Evolutionary conservation across 2,888 invertebrate genomes (phyloP).

Genomic region (Zootermopsis nevadensis): DNA sequence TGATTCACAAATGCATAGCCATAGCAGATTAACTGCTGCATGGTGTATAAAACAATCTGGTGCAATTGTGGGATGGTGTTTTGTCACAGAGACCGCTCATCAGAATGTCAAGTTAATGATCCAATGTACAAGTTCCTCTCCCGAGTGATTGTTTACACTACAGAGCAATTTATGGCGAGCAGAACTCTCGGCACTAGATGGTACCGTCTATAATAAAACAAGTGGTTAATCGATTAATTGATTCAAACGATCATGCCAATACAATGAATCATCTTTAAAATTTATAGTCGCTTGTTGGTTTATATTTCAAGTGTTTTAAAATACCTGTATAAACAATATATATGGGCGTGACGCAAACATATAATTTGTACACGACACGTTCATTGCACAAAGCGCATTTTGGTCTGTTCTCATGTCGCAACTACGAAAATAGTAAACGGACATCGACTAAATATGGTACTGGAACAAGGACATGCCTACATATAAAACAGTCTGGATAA

Average conservation of each 20-base stretch:
- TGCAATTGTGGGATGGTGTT: constrained; percentile 24
- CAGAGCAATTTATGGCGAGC: constrained; percentile 35
- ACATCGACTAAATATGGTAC: no score
- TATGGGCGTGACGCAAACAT: no score
- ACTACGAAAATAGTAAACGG: no score
- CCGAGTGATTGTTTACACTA: constrained; percentile 37
- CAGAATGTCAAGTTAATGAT: constrained; percentile 36
- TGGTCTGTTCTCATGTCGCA: no score
- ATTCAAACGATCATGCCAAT: constrained; percentile 28
- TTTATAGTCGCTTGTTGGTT: constrained; percentile 37
- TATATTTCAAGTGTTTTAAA: neutral
- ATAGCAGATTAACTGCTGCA: constrained; percentile 19
- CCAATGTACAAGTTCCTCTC: constrained; percentile 23
- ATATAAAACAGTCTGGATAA: no score
- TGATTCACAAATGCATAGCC: constrained; percentile 22
- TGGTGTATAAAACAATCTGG: neutral
- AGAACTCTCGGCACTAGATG: neutral
- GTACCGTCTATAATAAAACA: constrained; percentile 41
- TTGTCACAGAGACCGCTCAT: constrained; percentile 20
- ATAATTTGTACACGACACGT: no score
- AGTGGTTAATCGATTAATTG: constrained; percentile 39
- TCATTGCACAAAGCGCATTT: no score
- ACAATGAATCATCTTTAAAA: constrained; percentile 37
- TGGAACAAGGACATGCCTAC: no score
- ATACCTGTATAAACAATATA: no score